Evolutionary conservation across 92 coral and sea anemone species (phyloP).

Genomic region (Micromussa lordhowensis): DNA sequence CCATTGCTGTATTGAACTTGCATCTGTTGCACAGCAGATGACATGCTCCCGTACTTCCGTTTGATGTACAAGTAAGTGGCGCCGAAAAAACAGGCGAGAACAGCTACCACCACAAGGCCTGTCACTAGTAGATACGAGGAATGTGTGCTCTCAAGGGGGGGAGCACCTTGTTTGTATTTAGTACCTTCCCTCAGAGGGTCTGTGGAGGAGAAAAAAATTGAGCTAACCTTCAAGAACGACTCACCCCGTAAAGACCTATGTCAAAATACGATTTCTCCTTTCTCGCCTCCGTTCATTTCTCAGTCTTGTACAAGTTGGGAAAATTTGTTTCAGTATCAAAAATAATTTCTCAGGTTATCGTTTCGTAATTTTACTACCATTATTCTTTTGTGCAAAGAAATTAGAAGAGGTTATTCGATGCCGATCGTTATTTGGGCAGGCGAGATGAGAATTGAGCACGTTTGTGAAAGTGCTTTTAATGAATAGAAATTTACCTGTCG

Average conservation of each 20-base stretch:
- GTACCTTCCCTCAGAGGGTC: neutral
- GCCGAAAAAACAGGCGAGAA: slow-evolving; percentile 43
- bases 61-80: slow-evolving; percentile 65
- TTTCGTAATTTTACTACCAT: neutral
- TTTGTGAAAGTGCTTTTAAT: too few species aligned
- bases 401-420: neutral
- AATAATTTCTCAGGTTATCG: neutral
- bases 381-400: neutral
- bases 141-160: neutral
- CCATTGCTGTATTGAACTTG: slow-evolving; percentile 65
- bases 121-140: slow-evolving; percentile 41
- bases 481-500: slow-evolving; percentile 14
- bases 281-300: neutral
- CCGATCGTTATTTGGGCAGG: neutral
- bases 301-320: neutral
- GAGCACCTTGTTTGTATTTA: neutral
- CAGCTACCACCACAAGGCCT: slow-evolving; percentile 55
- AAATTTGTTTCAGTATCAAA: neutral
- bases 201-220: neutral
- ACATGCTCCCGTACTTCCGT: slow-evolving; percentile 65
- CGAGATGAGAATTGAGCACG: too few species aligned
- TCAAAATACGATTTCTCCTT: neutral
- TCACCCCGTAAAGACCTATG: too few species aligned
- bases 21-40: slow-evolving; percentile 39
- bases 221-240: too few species aligned